Base-by-base conservation (phyloP, 1,140 invertebrate species). In the Eueides isabella region DNA sequence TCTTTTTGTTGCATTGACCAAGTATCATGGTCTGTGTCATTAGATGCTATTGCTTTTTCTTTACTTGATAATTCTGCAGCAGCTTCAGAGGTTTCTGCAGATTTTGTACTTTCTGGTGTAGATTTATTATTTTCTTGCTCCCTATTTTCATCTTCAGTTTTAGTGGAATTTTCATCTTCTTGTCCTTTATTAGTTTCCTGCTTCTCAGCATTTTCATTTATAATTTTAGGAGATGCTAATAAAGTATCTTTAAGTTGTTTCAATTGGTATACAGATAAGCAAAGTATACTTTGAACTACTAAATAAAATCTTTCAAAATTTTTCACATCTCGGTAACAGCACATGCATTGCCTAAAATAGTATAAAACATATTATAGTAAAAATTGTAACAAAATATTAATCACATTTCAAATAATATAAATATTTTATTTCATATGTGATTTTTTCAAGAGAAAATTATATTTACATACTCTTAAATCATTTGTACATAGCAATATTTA, bases 301-400 rank as follows among this genome's bases (percentile, higher is more conserved):
- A 97, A 94, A 90, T 97, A 97, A 83, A 98, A 97, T 79, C 97
- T 94, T 89, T 98, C 97, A 93, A 98, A 97, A 86, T 98, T 98
- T 90, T 98, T 98, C 68, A 95, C 95, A 93, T 98, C 97, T 76
- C 97, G 95, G 91, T 97, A 98, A 93, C 97, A 97, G 91, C 97
- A 98, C 96, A 98, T 97, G 87, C 98, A 98, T 94, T 98, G 97
- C 84, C 97, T 96, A 88, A 78, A 94, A 95, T 67, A 72, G 67
- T 12, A 23, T 23, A 19, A 44, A 44, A 41, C 26, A 62, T 9
- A 33, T n/a, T 61, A 41, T 63, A 35, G 19, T 33, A 65, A 65
- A 65, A 61, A 26, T 28, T n/a, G 1, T 16, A 63, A 19, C n/a
- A n/a, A 26, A 26, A 55, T 55, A 55, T 55, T 55, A 26, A 48